A percentile compares a stretch with the other conserved stretches of the same genome.
Conservation (phyloP, 2,888 invertebrate species). For the Papilio demoleus region DNA sequence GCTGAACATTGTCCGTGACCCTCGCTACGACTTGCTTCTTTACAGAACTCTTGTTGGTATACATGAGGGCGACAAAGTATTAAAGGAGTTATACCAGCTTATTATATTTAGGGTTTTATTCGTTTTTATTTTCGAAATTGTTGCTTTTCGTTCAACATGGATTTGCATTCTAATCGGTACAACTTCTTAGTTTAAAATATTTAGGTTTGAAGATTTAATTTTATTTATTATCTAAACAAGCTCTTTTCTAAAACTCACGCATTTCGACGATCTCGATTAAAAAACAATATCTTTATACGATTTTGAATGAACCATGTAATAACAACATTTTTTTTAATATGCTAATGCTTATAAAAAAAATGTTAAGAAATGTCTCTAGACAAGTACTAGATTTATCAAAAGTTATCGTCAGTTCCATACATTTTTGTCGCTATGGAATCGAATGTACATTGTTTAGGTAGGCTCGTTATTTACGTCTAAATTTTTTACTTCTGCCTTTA, state of each 20-base stretch:
- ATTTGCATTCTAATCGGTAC: slow-evolving; percentile 8
- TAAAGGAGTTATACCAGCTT: neutral
- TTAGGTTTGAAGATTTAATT: slow-evolving; percentile 1
- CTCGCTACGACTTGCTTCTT: slow-evolving; percentile 35
- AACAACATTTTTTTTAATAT: too few relatives aligned
- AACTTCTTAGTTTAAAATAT: neutral
- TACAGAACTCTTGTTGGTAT: slow-evolving; percentile 18
- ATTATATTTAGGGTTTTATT: neutral
- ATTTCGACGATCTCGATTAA: neutral
- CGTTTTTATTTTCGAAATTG: neutral
- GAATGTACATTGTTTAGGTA: too few relatives aligned
- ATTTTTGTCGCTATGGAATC: too few relatives aligned
- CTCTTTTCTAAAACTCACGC: neutral
- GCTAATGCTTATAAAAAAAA: too few relatives aligned
- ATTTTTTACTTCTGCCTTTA: too few relatives aligned
- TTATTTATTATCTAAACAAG: neutral
- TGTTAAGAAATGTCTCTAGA: too few relatives aligned
- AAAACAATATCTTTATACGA: neutral
- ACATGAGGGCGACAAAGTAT: slow-evolving; percentile 24
- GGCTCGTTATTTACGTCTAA: too few relatives aligned
- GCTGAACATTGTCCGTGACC: slow-evolving; percentile 58
- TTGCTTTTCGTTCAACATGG: neutral
- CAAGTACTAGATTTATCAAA: too few relatives aligned
- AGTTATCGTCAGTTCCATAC: too few relatives aligned
- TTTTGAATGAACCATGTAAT: neutral